Conservation (phyloP, 2,113 vertebrate species). For the Nannospalax galili region DNA sequence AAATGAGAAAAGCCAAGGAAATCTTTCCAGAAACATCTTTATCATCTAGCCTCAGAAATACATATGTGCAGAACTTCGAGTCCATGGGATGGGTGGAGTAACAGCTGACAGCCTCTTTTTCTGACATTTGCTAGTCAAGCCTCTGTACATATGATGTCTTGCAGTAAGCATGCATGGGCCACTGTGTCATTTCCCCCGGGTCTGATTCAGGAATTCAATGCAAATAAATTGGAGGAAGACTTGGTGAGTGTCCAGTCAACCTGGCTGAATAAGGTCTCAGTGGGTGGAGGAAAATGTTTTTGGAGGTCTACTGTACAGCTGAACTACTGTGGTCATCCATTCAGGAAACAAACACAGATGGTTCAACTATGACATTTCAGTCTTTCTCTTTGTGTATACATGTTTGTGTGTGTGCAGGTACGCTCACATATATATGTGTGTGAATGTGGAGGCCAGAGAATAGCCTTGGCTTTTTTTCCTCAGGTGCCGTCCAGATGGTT, state of each 20-base stretch:
- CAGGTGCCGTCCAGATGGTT: neutral
- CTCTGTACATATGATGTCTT: neutral
- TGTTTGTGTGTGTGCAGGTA: neutral
- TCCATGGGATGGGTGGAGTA: neutral
- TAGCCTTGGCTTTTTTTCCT: neutral
- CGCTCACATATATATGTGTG: neutral
- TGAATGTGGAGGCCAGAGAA: neutral
- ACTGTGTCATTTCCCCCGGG: neutral
- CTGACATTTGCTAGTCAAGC: neutral
- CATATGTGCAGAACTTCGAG: neutral
- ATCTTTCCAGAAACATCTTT: neutral
- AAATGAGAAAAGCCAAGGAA: constrained; percentile 27
- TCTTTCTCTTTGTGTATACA: neutral
- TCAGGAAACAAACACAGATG: neutral
- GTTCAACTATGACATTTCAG: neutral
- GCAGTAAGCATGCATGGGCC: neutral
- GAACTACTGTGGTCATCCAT: neutral
- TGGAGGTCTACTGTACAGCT: neutral
- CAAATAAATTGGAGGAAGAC: neutral
- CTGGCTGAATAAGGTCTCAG: neutral
- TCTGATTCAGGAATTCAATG: constrained; percentile 9
- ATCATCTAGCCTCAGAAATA: neutral
- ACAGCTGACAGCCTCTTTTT: neutral
- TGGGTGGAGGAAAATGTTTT: neutral
- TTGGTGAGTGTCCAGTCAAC: neutral